phyloP scores from a whole-genome alignment of 2,797 vertebrate genomes.

The Eospalax fontanierii region DNA sequence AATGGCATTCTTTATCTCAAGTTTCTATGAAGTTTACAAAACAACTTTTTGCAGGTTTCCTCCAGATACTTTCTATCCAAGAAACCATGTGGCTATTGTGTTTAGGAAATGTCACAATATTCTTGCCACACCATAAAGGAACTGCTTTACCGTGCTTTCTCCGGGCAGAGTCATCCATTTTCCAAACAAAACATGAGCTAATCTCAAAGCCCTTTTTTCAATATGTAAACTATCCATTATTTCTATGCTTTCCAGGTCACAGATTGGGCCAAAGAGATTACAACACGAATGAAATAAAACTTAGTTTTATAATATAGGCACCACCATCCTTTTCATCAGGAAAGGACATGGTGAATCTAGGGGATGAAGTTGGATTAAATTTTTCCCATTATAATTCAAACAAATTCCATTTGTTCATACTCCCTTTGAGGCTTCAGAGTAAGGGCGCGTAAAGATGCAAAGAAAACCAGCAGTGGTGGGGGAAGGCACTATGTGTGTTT shows the following conservation, averaged over 20 bases:
- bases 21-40: conserved; percentile 77
- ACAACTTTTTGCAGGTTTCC: conserved; percentile 76
- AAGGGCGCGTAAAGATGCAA: not conserved
- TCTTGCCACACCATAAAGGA: conserved; percentile 74
- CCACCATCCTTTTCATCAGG: conserved; percentile 52
- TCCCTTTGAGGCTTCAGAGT: not conserved
- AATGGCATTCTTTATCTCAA: conserved; percentile 79
- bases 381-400: conserved; percentile 1
- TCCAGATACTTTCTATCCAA: conserved; percentile 65
- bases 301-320: conserved; percentile 49
- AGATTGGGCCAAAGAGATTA: conserved; percentile 72
- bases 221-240: conserved; percentile 72
- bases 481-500: not conserved
- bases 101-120: conserved; percentile 82
- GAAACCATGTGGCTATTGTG: conserved; percentile 73
- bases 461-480: rapidly evolving
- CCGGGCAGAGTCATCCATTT: conserved; percentile 65
- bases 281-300: conserved; percentile 53
- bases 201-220: conserved; percentile 71
- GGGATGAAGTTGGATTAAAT: not conserved
- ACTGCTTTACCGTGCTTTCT: conserved; percentile 72
- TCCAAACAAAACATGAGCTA: conserved; percentile 84
- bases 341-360: not conserved
- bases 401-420: not conserved
- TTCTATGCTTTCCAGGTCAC: conserved; percentile 70